These are phyloP conservation scores for Atta texana DNA, from an alignment of 1,140 invertebrate species.

Conservation along the genomic window DNA sequence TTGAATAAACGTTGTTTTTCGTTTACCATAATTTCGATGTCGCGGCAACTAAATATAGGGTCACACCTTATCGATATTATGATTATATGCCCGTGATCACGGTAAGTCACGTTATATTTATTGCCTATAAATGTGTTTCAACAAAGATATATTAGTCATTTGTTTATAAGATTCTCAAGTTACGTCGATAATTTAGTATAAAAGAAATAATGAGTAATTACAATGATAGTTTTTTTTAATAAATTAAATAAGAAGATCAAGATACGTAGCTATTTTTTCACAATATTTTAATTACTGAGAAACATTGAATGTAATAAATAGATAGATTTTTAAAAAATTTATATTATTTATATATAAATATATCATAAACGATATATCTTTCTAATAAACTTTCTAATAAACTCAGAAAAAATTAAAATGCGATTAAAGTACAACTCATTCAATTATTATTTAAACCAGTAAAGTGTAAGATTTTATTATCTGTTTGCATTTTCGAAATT, in stretches of 20 bases:
- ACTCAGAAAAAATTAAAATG: neutral
- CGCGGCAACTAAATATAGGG: neutral
- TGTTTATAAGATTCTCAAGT: neutral
- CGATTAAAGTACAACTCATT: neutral
- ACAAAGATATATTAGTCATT: neutral
- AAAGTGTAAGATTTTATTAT: conserved; percentile 16
- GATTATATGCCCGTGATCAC: neutral
- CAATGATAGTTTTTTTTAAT: neutral
- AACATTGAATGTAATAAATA: neutral
- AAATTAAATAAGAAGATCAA: neutral
- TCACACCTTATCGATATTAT: conserved; percentile 59
- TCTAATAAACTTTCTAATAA: conserved; percentile 14
- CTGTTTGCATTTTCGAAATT: conserved; percentile 4
- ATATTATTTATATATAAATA: too few relatives aligned
- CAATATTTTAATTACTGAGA: neutral
- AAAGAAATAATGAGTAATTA: neutral
- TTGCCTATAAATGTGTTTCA: conserved; percentile 45
- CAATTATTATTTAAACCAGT: neutral
- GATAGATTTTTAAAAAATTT: too few relatives aligned
- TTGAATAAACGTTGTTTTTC: conserved; percentile 55
- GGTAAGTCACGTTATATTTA: neutral
- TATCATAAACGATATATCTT: neutral
- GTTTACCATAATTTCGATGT: conserved; percentile 65
- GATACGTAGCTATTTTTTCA: neutral
- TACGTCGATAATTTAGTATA: neutral